Percentiles rank a stretch among this genome's conserved stretches.
Conservation (phyloP, 2,888 invertebrate genomes). For the Mythimna vitellina region DNA sequence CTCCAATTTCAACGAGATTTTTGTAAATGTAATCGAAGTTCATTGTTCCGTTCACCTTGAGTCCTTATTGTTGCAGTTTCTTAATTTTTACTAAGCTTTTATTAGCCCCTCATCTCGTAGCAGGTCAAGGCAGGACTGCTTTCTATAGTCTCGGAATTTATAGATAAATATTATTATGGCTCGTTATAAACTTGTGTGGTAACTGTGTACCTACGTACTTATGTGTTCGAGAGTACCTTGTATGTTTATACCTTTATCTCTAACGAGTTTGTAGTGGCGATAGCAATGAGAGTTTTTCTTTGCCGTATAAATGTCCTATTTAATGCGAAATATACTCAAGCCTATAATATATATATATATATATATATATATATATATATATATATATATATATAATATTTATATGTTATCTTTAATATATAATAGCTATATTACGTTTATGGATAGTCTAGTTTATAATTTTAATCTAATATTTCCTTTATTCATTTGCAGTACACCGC, state of each 20-base stretch:
- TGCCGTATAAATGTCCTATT: neutral
- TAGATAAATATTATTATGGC: conserved; percentile 33
- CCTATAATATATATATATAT: too few relatives aligned
- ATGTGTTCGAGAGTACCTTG: neutral
- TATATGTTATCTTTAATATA: too few relatives aligned
- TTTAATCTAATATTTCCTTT: too few relatives aligned
- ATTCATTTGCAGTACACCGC: too few relatives aligned
- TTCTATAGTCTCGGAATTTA: conserved; percentile 51
- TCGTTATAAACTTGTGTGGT: conserved; percentile 26
- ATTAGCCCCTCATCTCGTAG: conserved; percentile 6
- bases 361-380: too few relatives aligned
- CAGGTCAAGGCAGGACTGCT: conserved; percentile 66
- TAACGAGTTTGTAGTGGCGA: conserved; percentile 16
- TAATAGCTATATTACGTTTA: too few relatives aligned
- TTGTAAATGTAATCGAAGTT: neutral
- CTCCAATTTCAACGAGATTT: too few relatives aligned
- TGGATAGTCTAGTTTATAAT: too few relatives aligned
- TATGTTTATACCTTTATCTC: conserved; percentile 21
- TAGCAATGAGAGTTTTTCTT: neutral
- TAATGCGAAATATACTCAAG: neutral
- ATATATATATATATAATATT: too few relatives aligned
- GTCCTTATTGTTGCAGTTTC: conserved; percentile 17
- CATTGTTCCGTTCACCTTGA: neutral
- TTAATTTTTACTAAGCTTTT: conserved; percentile 25
- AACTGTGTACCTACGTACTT: too few relatives aligned